A percentile compares a stretch with the other conserved stretches of the same genome.
These are phyloP conservation scores for Scaptomyza tumidula DNA, from an alignment of 2,888 invertebrate genomes.

Conservation along the genomic window DNA sequence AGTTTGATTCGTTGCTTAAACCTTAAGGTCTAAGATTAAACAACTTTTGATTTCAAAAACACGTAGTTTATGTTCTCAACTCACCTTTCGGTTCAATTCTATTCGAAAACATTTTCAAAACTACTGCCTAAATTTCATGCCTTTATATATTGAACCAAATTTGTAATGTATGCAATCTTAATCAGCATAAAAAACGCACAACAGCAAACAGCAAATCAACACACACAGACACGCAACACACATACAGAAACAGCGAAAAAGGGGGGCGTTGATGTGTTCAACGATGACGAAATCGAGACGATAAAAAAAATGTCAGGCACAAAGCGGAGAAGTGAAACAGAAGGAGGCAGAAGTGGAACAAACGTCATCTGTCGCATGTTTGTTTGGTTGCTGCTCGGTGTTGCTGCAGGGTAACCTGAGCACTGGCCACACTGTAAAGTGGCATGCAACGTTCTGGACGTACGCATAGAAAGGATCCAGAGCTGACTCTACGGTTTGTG, in stretches of 20 bases:
- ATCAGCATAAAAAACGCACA: conserved; percentile 2
- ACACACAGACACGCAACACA: too few relatives aligned
- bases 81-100: too few relatives aligned
- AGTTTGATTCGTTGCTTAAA: too few relatives aligned
- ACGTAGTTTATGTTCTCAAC: too few relatives aligned
- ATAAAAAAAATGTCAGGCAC: conserved; percentile 18
- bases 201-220: too few relatives aligned
- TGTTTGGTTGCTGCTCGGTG: conserved; percentile 4
- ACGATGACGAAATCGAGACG: conserved; percentile 74
- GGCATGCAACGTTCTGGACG: conserved; percentile 11
- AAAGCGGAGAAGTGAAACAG: background rate
- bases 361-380: conserved; percentile 61
- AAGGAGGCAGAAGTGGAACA: conserved; percentile 3
- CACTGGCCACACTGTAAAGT: conserved; percentile 18
- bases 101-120: background rate
- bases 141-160: background rate
- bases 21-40: too few relatives aligned
- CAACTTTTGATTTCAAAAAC: too few relatives aligned
- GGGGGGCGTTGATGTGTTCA: conserved; percentile 53
- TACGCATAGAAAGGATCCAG: conserved; percentile 11
- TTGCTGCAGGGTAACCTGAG: conserved; percentile 38
- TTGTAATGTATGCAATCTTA: background rate
- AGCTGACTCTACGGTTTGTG: conserved; percentile 9
- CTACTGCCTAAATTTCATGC: background rate
- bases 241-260: too few relatives aligned